Base-by-base conservation (phyloP, 2,888 invertebrate genomes). In the Apodemia hepburni region DNA sequence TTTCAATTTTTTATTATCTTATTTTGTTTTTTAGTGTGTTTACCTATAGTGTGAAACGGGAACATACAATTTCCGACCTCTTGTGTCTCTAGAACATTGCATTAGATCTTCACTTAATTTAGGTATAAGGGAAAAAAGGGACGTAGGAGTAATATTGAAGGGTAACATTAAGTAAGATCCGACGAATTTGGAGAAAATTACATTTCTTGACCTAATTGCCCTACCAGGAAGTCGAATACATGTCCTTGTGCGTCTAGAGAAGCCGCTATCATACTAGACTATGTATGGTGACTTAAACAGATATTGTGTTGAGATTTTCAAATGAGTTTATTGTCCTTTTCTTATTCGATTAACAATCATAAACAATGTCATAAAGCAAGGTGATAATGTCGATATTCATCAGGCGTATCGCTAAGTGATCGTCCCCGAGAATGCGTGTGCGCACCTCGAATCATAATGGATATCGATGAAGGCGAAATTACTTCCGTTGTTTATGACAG, bases 281-380 rank as follows among this genome's bases (percentile, higher is more conserved):
- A 45, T n/a, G n/a, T n/a, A 45, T n/a, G 45, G 45, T 6, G 45
- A 45, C 45, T 45, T n/a, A n/a, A n/a, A n/a, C 7, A 17, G 42
- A 42, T 42, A 42, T 15, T 42, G 8, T 45, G 17, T 5, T 47
- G 8, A 47, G 17, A 2, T 47, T 47, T 47, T 47, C 29, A 29
- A 27, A 29, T 29, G 29, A 57, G 57, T 29, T 57, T 15, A 57
- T 27, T 54, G 27, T 57, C 57, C 57, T 57, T 57, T 57, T 57
- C 27, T 29, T 29, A 57, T 61, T 35, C 47, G 60, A 64, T 64
- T 35, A 61, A 57, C 35, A 49, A 65, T 69, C 64, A 71, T 69
- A 68, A 71, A 65, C 67, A 68, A 69, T 68, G 68, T 66, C 66
- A 70, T 67, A 70, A 54, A 69, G 61, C 69, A 71, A 72, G 73